Conservation (phyloP, 2,113 vertebrate genomes). For the Globicephala melas region DNA sequence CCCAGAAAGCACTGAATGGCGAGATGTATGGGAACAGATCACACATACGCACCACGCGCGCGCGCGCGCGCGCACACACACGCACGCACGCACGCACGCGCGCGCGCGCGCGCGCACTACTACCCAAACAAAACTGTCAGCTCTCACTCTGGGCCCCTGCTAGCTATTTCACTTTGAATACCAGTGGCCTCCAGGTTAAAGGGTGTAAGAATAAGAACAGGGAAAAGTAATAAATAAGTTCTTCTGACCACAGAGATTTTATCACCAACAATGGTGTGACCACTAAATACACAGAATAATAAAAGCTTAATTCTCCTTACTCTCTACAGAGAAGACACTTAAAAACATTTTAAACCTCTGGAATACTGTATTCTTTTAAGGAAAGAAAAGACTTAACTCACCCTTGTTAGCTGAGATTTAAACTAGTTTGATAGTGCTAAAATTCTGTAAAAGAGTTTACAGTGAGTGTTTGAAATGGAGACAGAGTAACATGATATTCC, state of each 20-base stretch:
- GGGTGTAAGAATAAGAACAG: neutral
- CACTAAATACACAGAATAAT: slow-evolving; percentile 42
- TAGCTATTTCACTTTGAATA: slow-evolving; percentile 41
- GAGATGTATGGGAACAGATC: neutral
- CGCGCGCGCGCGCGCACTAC: neutral
- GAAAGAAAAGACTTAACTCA: neutral
- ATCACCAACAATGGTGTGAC: neutral
- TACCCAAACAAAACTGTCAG: slow-evolving; percentile 24
- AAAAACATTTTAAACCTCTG: neutral
- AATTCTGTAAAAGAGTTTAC: neutral
- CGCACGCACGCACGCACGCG: neutral
- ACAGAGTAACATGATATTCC: neutral
- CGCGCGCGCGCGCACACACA: no score
- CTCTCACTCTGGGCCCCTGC: neutral
- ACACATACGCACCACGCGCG: no score
- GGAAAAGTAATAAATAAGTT: slow-evolving; percentile 50
- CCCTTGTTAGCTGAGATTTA: neutral
- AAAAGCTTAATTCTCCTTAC: slow-evolving; percentile 37
- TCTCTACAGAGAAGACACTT: neutral
- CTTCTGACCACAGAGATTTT: slow-evolving; percentile 48
- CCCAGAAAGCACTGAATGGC: neutral
- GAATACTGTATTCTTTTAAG: neutral
- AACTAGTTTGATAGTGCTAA: neutral
- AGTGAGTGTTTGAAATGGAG: neutral
- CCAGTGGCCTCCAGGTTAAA: neutral